These are phyloP conservation scores for Geotrupes spiniger DNA, from an alignment of 2,888 invertebrate genomes.

Conservation along the genomic window DNA sequence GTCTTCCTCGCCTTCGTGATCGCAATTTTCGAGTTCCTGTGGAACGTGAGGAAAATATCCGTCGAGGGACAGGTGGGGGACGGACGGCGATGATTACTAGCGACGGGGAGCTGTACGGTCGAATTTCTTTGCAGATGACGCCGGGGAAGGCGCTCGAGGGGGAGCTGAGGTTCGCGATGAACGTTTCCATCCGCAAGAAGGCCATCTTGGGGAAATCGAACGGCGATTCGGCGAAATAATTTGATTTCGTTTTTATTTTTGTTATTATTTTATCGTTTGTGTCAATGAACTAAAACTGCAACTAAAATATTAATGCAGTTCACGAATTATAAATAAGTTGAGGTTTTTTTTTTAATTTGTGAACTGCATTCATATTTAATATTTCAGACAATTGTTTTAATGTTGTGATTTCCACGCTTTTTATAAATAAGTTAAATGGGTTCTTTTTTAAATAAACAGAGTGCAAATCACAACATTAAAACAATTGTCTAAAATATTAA, in stretches of 20 bases:
- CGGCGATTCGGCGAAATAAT: conserved; percentile 5
- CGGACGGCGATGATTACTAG: conserved; percentile 31
- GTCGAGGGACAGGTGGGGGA: conserved; percentile 79
- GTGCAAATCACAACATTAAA: too few relatives aligned
- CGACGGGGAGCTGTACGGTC: neutral
- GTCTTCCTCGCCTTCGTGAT: conserved; percentile 68
- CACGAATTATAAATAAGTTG: too few relatives aligned
- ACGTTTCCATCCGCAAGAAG: conserved; percentile 72
- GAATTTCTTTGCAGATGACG: conserved; percentile 57
- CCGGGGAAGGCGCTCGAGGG: conserved; percentile 65
- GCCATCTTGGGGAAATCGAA: conserved; percentile 49
- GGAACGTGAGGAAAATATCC: conserved; percentile 77
- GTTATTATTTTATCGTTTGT: too few relatives aligned
- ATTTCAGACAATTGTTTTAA: too few relatives aligned
- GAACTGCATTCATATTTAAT: too few relatives aligned
- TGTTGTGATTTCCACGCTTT: too few relatives aligned
- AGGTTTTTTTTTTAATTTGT: too few relatives aligned
- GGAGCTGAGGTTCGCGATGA: conserved; percentile 69
- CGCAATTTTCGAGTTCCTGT: conserved; percentile 79
- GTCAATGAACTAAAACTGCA: too few relatives aligned
- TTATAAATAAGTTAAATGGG: too few relatives aligned
- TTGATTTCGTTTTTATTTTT: neutral
- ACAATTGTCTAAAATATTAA: too few relatives aligned
- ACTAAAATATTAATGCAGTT: too few relatives aligned
- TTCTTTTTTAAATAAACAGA: too few relatives aligned